Evolutionary conservation across 2,113 vertebrate species (phyloP).

Genomic region (Corapipo altera): DNA sequence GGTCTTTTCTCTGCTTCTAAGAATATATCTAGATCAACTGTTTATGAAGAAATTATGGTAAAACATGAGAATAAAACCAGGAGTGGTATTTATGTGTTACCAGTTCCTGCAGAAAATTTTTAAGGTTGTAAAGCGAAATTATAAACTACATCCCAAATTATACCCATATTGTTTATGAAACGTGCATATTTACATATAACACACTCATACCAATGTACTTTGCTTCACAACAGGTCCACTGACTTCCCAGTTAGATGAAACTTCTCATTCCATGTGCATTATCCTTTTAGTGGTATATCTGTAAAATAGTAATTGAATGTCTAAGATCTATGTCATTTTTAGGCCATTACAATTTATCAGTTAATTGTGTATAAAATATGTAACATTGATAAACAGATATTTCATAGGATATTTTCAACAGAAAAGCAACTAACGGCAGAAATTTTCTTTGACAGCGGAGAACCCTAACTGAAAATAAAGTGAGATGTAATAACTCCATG

Average conservation of each 20-base stretch:
- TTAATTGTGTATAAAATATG: neutral
- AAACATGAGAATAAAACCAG: neutral
- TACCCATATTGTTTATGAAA: neutral
- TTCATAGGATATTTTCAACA: neutral
- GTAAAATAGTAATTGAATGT: neutral
- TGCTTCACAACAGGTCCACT: neutral
- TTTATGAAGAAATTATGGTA: neutral
- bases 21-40: neutral
- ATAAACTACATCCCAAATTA: neutral
- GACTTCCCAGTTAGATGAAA: neutral
- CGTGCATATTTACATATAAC: neutral
- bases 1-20: neutral
- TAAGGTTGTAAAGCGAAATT: neutral
- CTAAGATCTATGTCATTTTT: neutral
- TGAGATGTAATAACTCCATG: neutral
- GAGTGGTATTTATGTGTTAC: neutral
- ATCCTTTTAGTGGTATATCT: neutral
- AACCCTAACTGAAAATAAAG: neutral
- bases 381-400: neutral
- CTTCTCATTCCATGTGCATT: neutral
- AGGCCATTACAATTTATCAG: neutral
- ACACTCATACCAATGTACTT: neutral
- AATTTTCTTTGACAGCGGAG: neutral
- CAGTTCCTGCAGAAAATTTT: neutral
- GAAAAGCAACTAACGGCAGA: neutral